phyloP scores from a whole-genome alignment of 2,113 vertebrate species.

The Nyctereutes procyonoides region DNA sequence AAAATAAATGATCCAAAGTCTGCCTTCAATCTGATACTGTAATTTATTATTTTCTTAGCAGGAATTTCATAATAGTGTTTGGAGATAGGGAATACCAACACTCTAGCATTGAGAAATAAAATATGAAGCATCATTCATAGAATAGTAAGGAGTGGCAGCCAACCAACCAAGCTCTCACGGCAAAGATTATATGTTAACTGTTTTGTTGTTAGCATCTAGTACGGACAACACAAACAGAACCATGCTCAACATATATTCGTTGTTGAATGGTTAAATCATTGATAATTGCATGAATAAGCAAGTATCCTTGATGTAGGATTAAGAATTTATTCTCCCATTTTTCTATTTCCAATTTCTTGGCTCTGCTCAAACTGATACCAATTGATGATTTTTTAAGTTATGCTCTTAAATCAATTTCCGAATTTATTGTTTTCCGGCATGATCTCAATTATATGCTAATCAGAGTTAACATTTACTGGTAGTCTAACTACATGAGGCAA shows the following conservation, averaged over 20 bases:
- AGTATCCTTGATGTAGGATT: background rate
- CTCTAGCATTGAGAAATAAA: background rate
- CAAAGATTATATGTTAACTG: background rate
- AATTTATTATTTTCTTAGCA: slow-evolving; percentile 42
- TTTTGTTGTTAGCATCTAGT: background rate
- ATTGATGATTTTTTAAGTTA: slow-evolving; percentile 32
- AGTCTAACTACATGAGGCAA: slow-evolving; percentile 14
- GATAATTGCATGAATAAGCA: slow-evolving; percentile 24
- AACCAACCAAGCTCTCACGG: background rate
- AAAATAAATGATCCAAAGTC: background rate
- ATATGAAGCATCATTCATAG: background rate
- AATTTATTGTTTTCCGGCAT: slow-evolving; percentile 58
- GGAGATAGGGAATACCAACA: background rate
- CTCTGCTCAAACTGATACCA: slow-evolving; percentile 10
- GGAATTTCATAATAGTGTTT: slow-evolving; percentile 16
- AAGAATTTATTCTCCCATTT: slow-evolving; percentile 31
- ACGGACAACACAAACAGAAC: background rate
- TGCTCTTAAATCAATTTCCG: slow-evolving; percentile 66
- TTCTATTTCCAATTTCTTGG: slow-evolving; percentile 58
- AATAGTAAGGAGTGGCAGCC: background rate
- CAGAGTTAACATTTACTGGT: slow-evolving; percentile 37
- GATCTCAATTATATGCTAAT: slow-evolving; percentile 68
- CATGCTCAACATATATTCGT: background rate
- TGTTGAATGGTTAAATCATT: slow-evolving; percentile 59
- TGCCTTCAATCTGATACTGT: background rate